These are phyloP conservation scores for Ceratina japonica DNA, from an alignment of 1,140 invertebrate genomes.

Conservation along the genomic window DNA sequence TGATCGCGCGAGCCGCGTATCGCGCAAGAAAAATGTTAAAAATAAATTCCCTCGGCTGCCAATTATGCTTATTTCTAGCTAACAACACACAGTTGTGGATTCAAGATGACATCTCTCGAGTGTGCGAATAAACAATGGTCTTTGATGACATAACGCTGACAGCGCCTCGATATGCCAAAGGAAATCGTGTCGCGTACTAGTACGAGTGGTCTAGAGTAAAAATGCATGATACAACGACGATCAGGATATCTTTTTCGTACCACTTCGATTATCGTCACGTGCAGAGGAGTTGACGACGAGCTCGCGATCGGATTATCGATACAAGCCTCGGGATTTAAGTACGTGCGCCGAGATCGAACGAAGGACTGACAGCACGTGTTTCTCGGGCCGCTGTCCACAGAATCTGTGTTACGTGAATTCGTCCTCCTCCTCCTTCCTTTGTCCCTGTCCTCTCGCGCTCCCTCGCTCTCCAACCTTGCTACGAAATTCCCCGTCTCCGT, in stretches of 20 bases:
- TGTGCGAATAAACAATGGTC: background rate
- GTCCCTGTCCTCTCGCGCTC: background rate
- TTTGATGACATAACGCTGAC: background rate
- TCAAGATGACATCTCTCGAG: background rate
- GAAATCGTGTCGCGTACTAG: background rate
- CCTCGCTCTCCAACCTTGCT: slow-evolving; percentile 29
- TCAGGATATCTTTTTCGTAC: background rate
- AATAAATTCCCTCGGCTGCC: slow-evolving; percentile 1
- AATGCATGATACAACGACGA: background rate
- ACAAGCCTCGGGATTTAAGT: slow-evolving; percentile 2
- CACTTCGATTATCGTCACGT: background rate
- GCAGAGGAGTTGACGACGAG: slow-evolving; percentile 1
- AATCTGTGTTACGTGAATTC: slow-evolving; percentile 57
- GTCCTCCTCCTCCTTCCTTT: slow-evolving; percentile 30
- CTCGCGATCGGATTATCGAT: slow-evolving; percentile 31
- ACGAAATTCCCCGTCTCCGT: slow-evolving; percentile 6
- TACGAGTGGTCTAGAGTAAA: too few species aligned
- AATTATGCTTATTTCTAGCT: slow-evolving; percentile 7
- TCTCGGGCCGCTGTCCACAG: slow-evolving; percentile 35
- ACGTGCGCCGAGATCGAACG: slow-evolving; percentile 50
- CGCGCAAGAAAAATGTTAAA: slow-evolving; percentile 6
- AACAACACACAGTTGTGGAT: too few species aligned
- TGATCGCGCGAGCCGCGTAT: background rate
- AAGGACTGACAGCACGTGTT: slow-evolving; percentile 60
- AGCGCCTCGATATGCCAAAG: background rate